Conservation (phyloP, 2,797 vertebrate genomes). For the Leuciscus waleckii region DNA sequence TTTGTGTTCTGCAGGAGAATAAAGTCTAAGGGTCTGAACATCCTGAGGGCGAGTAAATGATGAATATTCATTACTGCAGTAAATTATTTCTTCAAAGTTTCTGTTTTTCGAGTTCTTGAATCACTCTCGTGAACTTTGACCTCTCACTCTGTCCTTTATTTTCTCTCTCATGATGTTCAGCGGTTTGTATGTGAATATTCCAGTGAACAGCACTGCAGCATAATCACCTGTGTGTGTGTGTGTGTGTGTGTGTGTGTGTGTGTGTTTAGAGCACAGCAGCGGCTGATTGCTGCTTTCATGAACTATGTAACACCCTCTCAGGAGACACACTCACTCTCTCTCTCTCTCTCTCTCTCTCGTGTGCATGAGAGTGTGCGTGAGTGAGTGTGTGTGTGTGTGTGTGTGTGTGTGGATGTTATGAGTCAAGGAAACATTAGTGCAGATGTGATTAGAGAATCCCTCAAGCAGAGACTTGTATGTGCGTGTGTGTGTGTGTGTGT, state of each 20-base stretch:
- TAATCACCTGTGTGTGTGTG: background rate
- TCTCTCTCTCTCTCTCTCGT: too few relatives aligned
- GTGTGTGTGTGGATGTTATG: conserved; percentile 7
- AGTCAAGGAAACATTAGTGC: too few relatives aligned
- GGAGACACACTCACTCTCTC: background rate
- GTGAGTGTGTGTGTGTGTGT: background rate
- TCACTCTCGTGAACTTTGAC: background rate
- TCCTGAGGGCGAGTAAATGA: background rate
- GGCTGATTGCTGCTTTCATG: conserved; percentile 11
- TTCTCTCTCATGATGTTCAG: background rate
- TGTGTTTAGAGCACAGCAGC: background rate
- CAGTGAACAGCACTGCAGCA: background rate
- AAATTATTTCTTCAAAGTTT: background rate
- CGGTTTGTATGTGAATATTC: background rate
- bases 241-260: background rate
- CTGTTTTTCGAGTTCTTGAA: background rate
- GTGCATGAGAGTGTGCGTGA: too few relatives aligned
- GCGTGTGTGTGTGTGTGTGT: background rate
- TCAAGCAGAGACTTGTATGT: too few relatives aligned
- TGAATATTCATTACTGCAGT: background rate
- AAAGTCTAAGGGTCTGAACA: background rate
- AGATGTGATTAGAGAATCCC: too few relatives aligned
- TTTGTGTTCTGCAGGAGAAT: background rate
- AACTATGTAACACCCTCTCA: conserved; percentile 11
- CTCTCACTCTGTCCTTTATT: background rate